Evolutionary conservation across 2,888 invertebrate species (phyloP).

Genomic region (Trichogramma evanescens): DNA sequence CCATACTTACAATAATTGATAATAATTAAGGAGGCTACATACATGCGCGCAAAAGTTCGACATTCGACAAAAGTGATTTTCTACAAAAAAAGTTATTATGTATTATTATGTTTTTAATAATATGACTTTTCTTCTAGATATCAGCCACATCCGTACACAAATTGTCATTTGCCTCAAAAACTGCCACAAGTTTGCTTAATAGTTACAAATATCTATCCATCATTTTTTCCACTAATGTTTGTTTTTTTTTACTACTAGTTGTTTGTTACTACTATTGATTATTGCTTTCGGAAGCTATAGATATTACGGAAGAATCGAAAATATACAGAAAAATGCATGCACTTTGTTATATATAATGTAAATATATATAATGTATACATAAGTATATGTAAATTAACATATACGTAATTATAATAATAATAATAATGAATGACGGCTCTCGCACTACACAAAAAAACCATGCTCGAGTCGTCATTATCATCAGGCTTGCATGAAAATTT

Average conservation of each 20-base stretch:
- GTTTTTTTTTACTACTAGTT: conserved; percentile 19
- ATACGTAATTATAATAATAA: not conserved
- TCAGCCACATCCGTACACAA: conserved; percentile 17
- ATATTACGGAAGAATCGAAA: conserved; percentile 24
- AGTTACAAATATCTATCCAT: not conserved
- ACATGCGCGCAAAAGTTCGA: conserved; percentile 23
- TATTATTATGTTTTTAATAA: not conserved
- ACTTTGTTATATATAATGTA: conserved; percentile 14
- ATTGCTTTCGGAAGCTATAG: conserved; percentile 25
- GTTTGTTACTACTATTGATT: conserved; percentile 23
- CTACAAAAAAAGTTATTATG: conserved; percentile 17
- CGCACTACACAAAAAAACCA: conserved; percentile 6
- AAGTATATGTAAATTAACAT: conserved; percentile 6
- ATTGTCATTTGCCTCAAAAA: conserved; percentile 17
- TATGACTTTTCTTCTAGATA: conserved; percentile 14
- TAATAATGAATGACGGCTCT: conserved; percentile 14
- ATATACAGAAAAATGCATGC: conserved; percentile 26
- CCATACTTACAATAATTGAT: conserved; percentile 17
- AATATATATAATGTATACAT: not conserved
- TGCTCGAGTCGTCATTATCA: conserved; percentile 17
- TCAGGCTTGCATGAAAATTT: conserved; percentile 11
- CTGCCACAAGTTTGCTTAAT: not conserved
- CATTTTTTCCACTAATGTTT: conserved; percentile 15
- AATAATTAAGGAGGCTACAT: conserved; percentile 23
- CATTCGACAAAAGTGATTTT: conserved; percentile 16